phyloP scores from a whole-genome alignment of 2,888 invertebrate species.

The Lasioglossum leucozonium region DNA sequence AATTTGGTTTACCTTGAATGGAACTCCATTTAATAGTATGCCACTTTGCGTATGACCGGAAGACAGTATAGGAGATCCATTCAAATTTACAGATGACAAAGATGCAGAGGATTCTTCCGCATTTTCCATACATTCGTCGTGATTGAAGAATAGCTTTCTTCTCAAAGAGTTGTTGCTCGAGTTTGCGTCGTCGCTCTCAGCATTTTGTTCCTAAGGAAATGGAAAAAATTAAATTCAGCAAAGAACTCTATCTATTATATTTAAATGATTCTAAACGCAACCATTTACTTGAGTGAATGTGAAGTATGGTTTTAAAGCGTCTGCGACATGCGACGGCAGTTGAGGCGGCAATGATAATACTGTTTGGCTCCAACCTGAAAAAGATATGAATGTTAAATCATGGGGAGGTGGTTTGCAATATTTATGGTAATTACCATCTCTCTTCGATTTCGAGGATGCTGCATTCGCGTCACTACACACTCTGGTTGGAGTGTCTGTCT shows the following conservation, averaged over 20 bases:
- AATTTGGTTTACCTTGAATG: constrained; percentile 71
- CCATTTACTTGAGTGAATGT: constrained; percentile 85
- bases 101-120: constrained; percentile 69
- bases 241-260: background rate
- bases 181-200: constrained; percentile 79
- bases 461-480: constrained; percentile 59
- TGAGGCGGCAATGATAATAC: constrained; percentile 88
- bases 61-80: constrained; percentile 62
- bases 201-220: constrained; percentile 77
- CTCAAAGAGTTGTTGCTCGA: constrained; percentile 80
- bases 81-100: constrained; percentile 75
- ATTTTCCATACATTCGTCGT: constrained; percentile 75
- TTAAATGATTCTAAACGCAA: background rate
- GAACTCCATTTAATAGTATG: constrained; percentile 78
- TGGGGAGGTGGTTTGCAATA: background rate
- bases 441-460: constrained; percentile 69
- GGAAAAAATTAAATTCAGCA: background rate
- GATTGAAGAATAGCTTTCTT: constrained; percentile 80
- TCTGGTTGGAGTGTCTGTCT: constrained; percentile 70
- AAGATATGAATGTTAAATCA: constrained; percentile 5
- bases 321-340: constrained; percentile 88
- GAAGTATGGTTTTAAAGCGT: constrained; percentile 87
- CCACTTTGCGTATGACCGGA: constrained; percentile 81
- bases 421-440: constrained; percentile 77
- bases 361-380: constrained; percentile 88